Evolutionary conservation across 2,113 vertebrate species (phyloP).

Genomic region (Lepisosteus osseus): DNA sequence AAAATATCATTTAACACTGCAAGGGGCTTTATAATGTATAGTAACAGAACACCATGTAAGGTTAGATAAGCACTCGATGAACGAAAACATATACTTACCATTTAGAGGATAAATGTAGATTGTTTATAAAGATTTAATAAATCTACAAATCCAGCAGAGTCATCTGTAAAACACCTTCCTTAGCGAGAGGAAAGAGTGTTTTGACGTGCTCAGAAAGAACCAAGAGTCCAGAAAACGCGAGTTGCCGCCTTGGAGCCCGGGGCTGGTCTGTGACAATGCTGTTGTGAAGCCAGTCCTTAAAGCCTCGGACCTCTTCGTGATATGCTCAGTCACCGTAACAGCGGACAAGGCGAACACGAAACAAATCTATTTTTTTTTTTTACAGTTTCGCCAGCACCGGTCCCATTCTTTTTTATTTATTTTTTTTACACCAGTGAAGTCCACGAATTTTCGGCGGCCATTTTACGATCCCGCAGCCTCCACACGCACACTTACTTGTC

Average conservation of each 20-base stretch:
- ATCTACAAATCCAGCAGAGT: no score
- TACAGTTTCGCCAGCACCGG: conserved; percentile 33
- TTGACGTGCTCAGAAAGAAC: no score
- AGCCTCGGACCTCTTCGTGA: background rate
- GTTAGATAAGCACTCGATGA: background rate
- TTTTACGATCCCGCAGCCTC: background rate
- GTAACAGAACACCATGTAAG: no score
- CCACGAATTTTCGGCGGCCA: background rate
- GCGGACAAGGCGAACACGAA: conserved; percentile 35
- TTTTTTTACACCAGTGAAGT: background rate
- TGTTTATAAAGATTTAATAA: no score
- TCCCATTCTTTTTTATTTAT: conserved; percentile 13
- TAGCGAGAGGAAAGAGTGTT: no score
- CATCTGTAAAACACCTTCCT: no score
- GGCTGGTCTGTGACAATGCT: conserved; percentile 4
- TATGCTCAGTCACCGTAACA: conserved; percentile 12
- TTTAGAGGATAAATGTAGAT: background rate
- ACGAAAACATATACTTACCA: background rate
- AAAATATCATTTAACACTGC: no score
- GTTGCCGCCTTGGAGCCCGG: background rate
- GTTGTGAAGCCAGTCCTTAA: background rate
- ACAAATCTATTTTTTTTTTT: conserved; percentile 26
- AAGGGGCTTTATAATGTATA: no score
- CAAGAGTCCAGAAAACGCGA: background rate
- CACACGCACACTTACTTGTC: conserved; percentile 39